phyloP scores from a whole-genome alignment of 2,113 vertebrate species.

The Osmerus mordax region DNA sequence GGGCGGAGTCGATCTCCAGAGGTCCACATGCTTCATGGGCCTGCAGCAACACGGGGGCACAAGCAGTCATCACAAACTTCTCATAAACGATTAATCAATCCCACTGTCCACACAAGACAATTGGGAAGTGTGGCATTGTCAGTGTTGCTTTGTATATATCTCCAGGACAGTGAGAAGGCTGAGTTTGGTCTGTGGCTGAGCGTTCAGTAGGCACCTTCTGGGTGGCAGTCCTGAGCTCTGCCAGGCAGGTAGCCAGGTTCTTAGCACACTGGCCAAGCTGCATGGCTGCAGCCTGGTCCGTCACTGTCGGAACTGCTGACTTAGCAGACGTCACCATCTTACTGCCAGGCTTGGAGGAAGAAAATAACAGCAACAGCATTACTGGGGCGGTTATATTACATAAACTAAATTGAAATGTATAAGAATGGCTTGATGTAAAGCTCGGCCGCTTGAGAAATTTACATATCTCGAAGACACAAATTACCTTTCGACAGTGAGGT shows the following conservation, averaged over 20 bases:
- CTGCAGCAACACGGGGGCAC: constrained; percentile 55
- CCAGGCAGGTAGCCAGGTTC: constrained; percentile 94
- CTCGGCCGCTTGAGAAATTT: no score
- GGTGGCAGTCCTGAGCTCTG: constrained; percentile 88
- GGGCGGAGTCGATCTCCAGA: constrained; percentile 95
- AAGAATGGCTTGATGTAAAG: no score
- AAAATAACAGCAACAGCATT: constrained; percentile 14
- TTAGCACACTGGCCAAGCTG: constrained; percentile 96
- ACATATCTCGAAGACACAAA: no score
- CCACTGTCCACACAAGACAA: no score
- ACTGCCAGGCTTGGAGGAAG: constrained; percentile 82
- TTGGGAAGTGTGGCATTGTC: not conserved
- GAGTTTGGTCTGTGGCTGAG: not conserved
- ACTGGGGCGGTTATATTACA: not conserved
- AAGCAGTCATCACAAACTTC: not conserved
- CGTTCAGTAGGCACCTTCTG: constrained; percentile 81
- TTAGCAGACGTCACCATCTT: constrained; percentile 97
- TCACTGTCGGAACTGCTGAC: constrained; percentile 91
- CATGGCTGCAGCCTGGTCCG: constrained; percentile 96
- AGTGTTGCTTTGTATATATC: not conserved
- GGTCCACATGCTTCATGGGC: constrained; percentile 97
- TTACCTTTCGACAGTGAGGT: no score
- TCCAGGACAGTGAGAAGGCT: no score
- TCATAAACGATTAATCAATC: no score
- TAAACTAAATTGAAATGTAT: no score